These are phyloP conservation scores for Rhombomys opimus DNA, from an alignment of 2,113 vertebrate genomes.

Conservation along the genomic window DNA sequence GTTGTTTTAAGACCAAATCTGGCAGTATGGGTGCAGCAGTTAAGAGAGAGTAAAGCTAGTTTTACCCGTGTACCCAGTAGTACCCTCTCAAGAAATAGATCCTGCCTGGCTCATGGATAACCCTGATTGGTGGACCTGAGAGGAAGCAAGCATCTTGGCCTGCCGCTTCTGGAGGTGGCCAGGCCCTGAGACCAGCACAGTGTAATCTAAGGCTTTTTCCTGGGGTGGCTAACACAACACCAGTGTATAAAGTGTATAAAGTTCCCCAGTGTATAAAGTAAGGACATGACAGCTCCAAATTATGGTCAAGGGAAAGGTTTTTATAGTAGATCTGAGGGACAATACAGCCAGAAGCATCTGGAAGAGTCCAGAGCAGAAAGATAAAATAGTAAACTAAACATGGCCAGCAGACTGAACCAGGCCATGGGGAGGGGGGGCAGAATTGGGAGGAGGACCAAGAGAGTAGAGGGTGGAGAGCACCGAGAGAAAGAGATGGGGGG, in stretches of 20 bases:
- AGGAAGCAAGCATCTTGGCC: neutral
- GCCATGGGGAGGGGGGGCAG: neutral
- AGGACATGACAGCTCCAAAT: neutral
- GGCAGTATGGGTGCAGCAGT: neutral
- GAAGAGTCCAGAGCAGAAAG: neutral
- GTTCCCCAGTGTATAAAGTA: neutral
- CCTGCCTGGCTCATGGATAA: neutral
- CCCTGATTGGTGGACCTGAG: neutral
- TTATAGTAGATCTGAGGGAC: neutral
- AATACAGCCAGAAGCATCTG: neutral
- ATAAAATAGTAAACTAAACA: neutral
- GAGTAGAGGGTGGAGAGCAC: neutral
- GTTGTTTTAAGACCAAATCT: neutral
- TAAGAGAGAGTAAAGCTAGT: neutral
- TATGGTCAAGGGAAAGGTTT: neutral
- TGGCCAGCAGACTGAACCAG: neutral
- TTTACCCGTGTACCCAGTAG: neutral
- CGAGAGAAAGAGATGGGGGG: neutral
- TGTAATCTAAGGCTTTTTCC: neutral
- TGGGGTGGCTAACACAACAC: neutral
- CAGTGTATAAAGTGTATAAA: no score
- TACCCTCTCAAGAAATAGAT: neutral
- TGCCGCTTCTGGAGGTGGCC: neutral
- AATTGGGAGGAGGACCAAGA: neutral
- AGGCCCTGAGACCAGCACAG: neutral